A percentile compares a stretch with the other conserved stretches of the same genome.
Conservation (phyloP, 1,140 invertebrate species). For the Meteorus sp. region DNA sequence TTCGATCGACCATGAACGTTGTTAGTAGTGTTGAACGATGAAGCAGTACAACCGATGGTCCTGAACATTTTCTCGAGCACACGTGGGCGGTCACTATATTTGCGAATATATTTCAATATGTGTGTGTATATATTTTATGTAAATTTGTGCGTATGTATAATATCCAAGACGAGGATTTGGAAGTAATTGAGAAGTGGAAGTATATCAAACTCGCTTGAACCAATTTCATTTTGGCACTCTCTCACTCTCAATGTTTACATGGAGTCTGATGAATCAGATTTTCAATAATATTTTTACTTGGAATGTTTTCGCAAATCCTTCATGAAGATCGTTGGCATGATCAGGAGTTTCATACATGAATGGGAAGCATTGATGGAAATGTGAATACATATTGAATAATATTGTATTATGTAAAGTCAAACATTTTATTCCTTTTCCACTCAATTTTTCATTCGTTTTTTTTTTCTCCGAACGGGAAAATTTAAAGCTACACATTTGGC, state of each 20-base stretch:
- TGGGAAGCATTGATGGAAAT: background rate
- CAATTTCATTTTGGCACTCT: too few species aligned
- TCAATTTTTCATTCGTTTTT: too few species aligned
- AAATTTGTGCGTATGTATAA: too few species aligned
- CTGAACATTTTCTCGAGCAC: background rate
- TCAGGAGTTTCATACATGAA: background rate
- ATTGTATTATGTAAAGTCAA: too few species aligned
- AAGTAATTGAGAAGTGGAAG: background rate
- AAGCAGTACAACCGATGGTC: background rate
- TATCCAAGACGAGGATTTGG: background rate
- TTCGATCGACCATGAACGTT: background rate
- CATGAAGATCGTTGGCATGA: background rate
- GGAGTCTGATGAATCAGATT: conserved; percentile 9
- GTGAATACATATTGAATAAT: too few species aligned
- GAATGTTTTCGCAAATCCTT: background rate
- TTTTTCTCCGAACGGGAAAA: too few species aligned
- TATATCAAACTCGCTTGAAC: background rate
- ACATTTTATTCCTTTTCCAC: too few species aligned
- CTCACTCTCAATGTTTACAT: background rate
- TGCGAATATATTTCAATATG: background rate
- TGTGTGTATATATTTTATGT: too few species aligned
- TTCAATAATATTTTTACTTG: background rate
- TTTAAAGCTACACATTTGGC: background rate
- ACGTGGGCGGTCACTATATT: background rate
- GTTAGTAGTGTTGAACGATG: background rate